These are phyloP conservation scores for Oncorhynchus mykiss DNA, from an alignment of 2,113 vertebrate genomes.

Conservation along the genomic window DNA sequence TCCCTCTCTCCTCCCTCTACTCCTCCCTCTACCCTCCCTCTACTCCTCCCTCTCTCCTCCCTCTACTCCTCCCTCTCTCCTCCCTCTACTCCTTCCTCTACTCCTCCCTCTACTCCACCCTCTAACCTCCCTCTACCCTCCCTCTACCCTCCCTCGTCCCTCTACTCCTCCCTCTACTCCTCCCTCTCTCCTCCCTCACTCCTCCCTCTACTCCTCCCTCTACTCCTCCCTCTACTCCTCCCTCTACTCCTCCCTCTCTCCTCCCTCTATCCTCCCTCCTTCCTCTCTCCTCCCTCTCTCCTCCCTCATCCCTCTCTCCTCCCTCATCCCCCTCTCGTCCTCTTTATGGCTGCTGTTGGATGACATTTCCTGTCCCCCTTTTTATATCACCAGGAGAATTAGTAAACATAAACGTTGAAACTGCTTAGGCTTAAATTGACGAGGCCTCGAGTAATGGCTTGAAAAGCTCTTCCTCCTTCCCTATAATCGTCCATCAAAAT, in stretches of 20 bases:
- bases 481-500: slow-evolving; percentile 50
- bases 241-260: too few species aligned
- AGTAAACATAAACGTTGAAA: slow-evolving; percentile 40
- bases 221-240: neutral
- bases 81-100: neutral
- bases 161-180: neutral
- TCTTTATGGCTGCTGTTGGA: slow-evolving; percentile 23
- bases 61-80: too few species aligned
- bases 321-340: neutral
- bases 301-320: neutral
- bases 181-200: neutral
- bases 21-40: too few species aligned
- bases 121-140: too few species aligned
- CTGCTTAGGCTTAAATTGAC: slow-evolving; percentile 26
- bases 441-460: slow-evolving; percentile 32
- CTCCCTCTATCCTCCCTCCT: too few species aligned
- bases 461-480: slow-evolving; percentile 24
- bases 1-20: too few species aligned
- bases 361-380: slow-evolving; percentile 40
- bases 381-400: slow-evolving; percentile 48
- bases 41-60: too few species aligned
- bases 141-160: too few species aligned
- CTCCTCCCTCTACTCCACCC: too few species aligned
- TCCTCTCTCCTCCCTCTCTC: too few species aligned
- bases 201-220: neutral